Conservation (phyloP, 2,113 vertebrate genomes). For the Proterorhinus semilunaris region DNA sequence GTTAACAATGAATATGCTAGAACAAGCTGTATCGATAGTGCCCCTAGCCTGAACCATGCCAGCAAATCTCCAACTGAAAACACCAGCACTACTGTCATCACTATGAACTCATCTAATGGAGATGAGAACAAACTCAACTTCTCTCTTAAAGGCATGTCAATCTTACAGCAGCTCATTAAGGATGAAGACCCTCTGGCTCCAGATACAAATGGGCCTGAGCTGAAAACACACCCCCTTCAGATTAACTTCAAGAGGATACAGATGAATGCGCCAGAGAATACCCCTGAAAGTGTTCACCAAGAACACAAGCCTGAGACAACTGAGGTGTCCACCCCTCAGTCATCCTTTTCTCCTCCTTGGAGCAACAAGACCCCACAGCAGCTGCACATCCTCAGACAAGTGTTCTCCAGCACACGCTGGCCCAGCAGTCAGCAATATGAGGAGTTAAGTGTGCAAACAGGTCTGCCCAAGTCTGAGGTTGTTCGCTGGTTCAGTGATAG, state of each 20-base stretch:
- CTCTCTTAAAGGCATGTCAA: conserved; percentile 70
- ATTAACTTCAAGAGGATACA: conserved; percentile 90
- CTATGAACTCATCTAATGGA: conserved; percentile 56
- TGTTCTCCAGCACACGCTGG: conserved; percentile 89
- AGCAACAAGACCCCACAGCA: conserved; percentile 88
- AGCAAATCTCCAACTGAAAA: conserved; percentile 68
- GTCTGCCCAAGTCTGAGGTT: conserved; percentile 87
- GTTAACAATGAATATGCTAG: conserved; percentile 49
- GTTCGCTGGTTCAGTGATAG: conserved; percentile 95
- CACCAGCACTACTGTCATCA: conserved; percentile 73
- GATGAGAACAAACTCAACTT: conserved; percentile 72
- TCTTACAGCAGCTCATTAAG: conserved; percentile 69
- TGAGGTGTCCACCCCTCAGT: conserved; percentile 55
- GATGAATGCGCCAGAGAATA: conserved; percentile 81
- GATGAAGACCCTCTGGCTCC: conserved; percentile 72
- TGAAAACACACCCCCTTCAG: conserved; percentile 89
- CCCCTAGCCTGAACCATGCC: conserved; percentile 62
- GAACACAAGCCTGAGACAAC: conserved; percentile 66
- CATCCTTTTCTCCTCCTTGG: conserved; percentile 63
- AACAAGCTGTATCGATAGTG: conserved; percentile 53
- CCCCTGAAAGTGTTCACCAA: conserved; percentile 58
- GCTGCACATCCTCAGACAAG: conserved; percentile 86
- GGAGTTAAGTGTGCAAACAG: conserved; percentile 81
- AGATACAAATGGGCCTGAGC: conserved; percentile 67
- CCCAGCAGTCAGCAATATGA: conserved; percentile 90